Base-by-base conservation (phyloP, 2,797 vertebrate genomes). In the Schizopygopsis pylzovi region DNA sequence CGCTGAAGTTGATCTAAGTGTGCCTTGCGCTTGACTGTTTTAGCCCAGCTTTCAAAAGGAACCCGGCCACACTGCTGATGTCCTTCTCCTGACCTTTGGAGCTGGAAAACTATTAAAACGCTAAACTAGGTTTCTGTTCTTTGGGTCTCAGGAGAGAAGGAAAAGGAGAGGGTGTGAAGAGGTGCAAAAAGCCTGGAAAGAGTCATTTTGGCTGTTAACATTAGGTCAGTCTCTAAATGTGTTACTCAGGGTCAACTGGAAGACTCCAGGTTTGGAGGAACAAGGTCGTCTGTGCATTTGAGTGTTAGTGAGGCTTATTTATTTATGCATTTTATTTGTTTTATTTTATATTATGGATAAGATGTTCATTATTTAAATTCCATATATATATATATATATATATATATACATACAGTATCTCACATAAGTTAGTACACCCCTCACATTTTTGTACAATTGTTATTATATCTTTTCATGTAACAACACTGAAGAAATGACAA, bases 71-170 rank as follows among this genome's bases (percentile, higher is more conserved):
- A 9, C 65, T 47, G 65, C 28, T 25, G 10, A 13, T 61, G 87
- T 86, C 81, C 81, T 86, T 81, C 76, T 49, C 9, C 25, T 88
- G 81, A 88, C 87, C 87, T 84, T 83, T 86, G 70, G 37, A 84
- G 79, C 49, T 43, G 56, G 77, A 80, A 85, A 84, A 87, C 86
- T 87, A 87, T 84, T 87, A 84, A 84, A 87, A 84, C 82, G 41
- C 82, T 87, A 87, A 87, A 87, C 86, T 87, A 65, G 86, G 82
- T 87, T 87, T 87, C 86, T 84, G 86, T 87, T 87, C 86, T 76
- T 79, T 41, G 43, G 45, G 77, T 87, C 82, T 84, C 37, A 33
- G 71, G 75, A 67, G 59, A 77, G 52, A 79, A 63, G 41, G 84
- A 81, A 18, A 85, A 67, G 75, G 33, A 80, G 77, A 87, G 37